Conservation (phyloP, 2,113 vertebrate genomes). For the Danionella cerebrum region DNA sequence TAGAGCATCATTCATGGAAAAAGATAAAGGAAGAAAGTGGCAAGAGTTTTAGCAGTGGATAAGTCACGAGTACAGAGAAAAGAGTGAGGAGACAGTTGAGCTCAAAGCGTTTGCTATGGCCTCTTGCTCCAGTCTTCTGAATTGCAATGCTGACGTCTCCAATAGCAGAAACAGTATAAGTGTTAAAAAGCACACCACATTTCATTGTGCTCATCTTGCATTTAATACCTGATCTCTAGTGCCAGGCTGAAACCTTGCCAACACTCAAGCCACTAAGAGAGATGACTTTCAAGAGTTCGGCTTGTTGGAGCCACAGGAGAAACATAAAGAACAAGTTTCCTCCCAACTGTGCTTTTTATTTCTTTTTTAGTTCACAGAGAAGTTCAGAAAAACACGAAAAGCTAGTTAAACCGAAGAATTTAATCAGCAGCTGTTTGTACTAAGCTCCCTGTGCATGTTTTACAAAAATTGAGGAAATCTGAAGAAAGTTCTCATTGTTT, state of each 20-base stretch:
- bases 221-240: constrained; percentile 19
- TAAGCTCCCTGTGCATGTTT: too few species aligned
- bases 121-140: constrained; percentile 41
- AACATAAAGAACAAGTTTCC: neutral
- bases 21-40: neutral
- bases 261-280: neutral
- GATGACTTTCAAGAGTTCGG: constrained; percentile 5
- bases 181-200: constrained; percentile 13
- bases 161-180: constrained; percentile 17
- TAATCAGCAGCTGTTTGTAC: too few species aligned
- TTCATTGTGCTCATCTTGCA: constrained; percentile 19
- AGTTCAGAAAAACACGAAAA: neutral
- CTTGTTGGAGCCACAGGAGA: neutral
- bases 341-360: neutral
- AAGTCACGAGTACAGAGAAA: constrained; percentile 41
- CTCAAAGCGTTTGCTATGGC: constrained; percentile 64
- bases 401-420: neutral
- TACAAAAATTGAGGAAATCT: too few species aligned
- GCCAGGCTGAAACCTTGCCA: constrained; percentile 14
- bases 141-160: constrained; percentile 1
- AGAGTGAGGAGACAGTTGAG: constrained; percentile 58
- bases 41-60: constrained; percentile 41
- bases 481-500: too few species aligned
- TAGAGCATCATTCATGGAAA: constrained; percentile 19
- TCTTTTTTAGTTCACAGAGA: neutral